Evolutionary conservation across 92 coral and sea anemone genomes (phyloP).

Genomic region (Anthopleura xanthogrammica): DNA sequence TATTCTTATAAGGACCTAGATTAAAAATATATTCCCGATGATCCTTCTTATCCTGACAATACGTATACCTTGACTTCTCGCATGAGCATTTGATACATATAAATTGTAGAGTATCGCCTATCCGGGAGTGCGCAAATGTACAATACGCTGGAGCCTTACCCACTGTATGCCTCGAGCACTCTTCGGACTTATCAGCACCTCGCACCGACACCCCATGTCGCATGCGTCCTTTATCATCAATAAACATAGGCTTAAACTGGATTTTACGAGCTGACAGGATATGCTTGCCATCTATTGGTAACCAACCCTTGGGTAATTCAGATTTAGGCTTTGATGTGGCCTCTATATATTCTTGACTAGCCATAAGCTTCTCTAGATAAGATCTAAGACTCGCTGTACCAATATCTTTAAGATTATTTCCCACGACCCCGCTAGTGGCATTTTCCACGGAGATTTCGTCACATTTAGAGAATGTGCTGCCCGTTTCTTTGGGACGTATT

Average conservation of each 20-base stretch:
- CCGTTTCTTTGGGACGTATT: constrained; percentile 34
- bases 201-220: constrained; percentile 96
- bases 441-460: constrained; percentile 76
- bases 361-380: constrained; percentile 77
- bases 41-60: constrained; percentile 86
- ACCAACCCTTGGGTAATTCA: constrained; percentile 79
- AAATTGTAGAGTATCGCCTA: constrained; percentile 97
- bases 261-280: constrained; percentile 74
- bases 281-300: constrained; percentile 84
- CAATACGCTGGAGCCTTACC: constrained; percentile 95
- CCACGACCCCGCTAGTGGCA: constrained; percentile 44
- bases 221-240: constrained; percentile 93
- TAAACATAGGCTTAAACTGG: constrained; percentile 86
- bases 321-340: constrained; percentile 63
- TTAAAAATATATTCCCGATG: constrained; percentile 87
- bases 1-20: constrained; percentile 87
- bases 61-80: constrained; percentile 77
- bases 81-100: constrained; percentile 92
- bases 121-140: constrained; percentile 96
- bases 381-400: constrained; percentile 69
- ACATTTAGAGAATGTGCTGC: constrained; percentile 59
- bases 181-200: constrained; percentile 97
- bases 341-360: constrained; percentile 80
- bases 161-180: constrained; percentile 82
- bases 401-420: constrained; percentile 58